Conservation (phyloP, 2,888 invertebrate species). For the Gisinianus flammeolus region DNA sequence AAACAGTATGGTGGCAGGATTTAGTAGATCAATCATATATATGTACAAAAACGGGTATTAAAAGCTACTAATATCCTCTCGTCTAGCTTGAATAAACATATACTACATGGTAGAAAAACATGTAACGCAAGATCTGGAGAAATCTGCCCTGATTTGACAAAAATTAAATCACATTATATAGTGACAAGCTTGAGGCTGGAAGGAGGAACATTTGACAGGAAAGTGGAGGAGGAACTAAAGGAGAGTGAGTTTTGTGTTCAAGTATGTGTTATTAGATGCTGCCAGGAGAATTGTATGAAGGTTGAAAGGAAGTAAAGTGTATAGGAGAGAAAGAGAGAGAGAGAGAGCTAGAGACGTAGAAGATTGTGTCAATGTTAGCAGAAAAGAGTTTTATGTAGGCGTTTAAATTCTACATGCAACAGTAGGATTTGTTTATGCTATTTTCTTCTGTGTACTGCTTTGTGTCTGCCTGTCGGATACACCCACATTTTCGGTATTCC, state of each 20-base stretch:
- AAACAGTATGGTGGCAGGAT: too few species aligned
- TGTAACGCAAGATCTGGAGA: neutral
- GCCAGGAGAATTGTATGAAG: neutral
- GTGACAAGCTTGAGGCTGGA: neutral
- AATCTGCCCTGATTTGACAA: neutral
- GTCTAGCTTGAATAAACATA: too few species aligned
- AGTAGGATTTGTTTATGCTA: neutral
- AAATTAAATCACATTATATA: neutral
- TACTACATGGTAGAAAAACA: too few species aligned
- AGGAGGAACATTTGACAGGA: neutral
- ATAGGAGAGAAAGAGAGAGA: neutral
- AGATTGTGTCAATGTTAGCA: conserved; percentile 18
- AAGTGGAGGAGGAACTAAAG: conserved; percentile 4
- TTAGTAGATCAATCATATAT: too few species aligned
- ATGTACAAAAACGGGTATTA: too few species aligned
- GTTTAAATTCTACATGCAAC: neutral
- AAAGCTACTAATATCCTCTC: too few species aligned
- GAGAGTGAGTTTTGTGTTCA: neutral
- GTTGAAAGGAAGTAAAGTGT: conserved; percentile 3
- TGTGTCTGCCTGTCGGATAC: neutral
- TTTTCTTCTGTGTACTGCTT: neutral
- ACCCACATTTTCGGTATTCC: neutral
- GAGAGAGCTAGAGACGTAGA: conserved; percentile 9
- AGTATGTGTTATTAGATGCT: neutral
- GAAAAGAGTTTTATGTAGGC: conserved; percentile 5